Base-by-base conservation (phyloP, 2,888 invertebrate genomes). In the Dyspetes luteomarginatus region DNA sequence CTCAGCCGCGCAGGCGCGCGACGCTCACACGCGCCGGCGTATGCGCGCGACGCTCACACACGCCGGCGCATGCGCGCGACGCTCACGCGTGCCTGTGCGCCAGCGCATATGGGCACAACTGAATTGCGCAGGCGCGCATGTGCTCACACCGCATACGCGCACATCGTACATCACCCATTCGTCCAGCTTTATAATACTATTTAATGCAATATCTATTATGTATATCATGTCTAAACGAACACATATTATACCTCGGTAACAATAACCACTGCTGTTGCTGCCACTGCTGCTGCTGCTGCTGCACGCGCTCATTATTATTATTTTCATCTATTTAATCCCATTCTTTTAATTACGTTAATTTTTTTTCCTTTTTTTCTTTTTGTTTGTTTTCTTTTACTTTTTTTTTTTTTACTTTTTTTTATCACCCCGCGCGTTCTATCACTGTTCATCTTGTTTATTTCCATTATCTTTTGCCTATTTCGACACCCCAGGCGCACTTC, bases 171-270 rank as follows among this genome's bases (percentile, higher is more conserved):
- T 22, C 62, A 64, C 48, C 26, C 55, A 75, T 50, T 55, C 26
- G 52, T 60, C 50, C 56, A 60, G 45, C 68, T 67, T 80, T 72
- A 76, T 71, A 69, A n/a, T n/a, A 73, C 78, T 82, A 82, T 76
- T 87, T 84, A 86, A 88, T 89, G 88, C 85, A 88, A 87, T 89
- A 86, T 84, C 87, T 89, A 89, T 87, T 88, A 86, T 85, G 85
- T 88, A 88, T 87, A 86, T 90, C 88, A 89, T 88, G 86, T 89
- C 90, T 91, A 90, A 90, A 90, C 89, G 90, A 90, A 91, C 90
- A 90, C 90, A 90, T 90, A 90, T 90, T 90, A 90, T 90, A 90
- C 88, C 88, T 88, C 90, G 85, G 88, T 90, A 89, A 90, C 86
- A 86, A 87, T 88, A 85, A 88, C 86, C 81, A 78, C 83, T 82